These are phyloP conservation scores for Agapornis roseicollis DNA, from an alignment of 2,113 vertebrate genomes.

Conservation along the genomic window DNA sequence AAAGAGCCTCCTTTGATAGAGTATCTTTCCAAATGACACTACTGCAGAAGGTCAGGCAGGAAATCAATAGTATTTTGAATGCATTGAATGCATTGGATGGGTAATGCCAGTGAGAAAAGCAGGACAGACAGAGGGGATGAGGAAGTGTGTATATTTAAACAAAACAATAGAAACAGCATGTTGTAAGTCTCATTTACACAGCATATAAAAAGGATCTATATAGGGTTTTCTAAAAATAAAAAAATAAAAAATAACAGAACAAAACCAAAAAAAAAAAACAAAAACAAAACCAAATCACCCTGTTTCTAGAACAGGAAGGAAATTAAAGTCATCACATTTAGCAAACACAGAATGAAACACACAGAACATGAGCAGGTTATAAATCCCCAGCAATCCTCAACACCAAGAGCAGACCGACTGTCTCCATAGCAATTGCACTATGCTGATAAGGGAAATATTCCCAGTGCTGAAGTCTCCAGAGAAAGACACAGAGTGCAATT, in stretches of 20 bases:
- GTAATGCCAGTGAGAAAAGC: constrained; percentile 19
- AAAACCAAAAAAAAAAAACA: neutral
- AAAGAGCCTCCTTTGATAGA: neutral
- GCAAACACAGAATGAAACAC: constrained; percentile 1
- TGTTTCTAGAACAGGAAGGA: neutral
- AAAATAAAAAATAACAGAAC: neutral
- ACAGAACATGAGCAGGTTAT: constrained; percentile 10
- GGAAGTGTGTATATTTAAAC: neutral
- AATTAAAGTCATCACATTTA: constrained; percentile 10
- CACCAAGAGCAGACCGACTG: constrained; percentile 5
- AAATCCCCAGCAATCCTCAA: constrained; percentile 39
- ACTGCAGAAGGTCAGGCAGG: constrained; percentile 48
- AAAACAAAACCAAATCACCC: neutral
- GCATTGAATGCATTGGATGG: neutral
- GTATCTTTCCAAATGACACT: neutral
- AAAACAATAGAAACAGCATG: neutral
- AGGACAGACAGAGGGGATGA: neutral
- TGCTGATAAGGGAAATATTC: constrained; percentile 51
- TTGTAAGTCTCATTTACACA: neutral
- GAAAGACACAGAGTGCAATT: neutral
- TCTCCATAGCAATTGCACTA: constrained; percentile 72
- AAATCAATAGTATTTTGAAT: constrained; percentile 51
- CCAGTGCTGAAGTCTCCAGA: constrained; percentile 41
- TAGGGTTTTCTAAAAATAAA: neutral
- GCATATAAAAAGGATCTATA: neutral